Percentiles rank a stretch among this genome's conserved stretches.
Evolutionary conservation across 2,797 vertebrate genomes (phyloP).

Genomic region (Anableps anableps): DNA sequence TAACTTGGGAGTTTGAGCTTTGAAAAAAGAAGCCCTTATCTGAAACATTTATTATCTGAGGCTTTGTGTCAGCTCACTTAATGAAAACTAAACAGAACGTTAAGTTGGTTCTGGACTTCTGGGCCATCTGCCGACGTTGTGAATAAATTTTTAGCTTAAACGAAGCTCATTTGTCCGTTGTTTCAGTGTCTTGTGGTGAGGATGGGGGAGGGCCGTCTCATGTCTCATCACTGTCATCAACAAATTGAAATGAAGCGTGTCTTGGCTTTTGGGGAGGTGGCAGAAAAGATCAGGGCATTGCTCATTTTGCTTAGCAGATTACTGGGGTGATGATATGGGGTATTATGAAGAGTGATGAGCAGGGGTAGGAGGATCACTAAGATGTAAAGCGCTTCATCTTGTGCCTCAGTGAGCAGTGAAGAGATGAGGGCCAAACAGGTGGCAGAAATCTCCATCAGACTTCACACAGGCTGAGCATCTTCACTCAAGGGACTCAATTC

Average conservation of each 20-base stretch:
- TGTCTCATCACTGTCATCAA: conserved; percentile 67
- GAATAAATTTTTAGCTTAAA: conserved; percentile 56
- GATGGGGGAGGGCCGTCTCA: conserved; percentile 57
- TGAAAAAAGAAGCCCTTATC: conserved; percentile 19
- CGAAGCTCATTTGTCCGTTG: conserved; percentile 48
- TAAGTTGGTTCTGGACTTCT: conserved; percentile 52
- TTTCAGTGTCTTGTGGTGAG: conserved; percentile 30
- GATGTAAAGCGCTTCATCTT: conserved; percentile 83
- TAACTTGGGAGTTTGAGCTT: conserved; percentile 1
- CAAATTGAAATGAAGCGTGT: conserved; percentile 67
- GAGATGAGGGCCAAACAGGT: conserved; percentile 71
- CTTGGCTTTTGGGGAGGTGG: conserved; percentile 45
- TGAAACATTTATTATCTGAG: conserved; percentile 49
- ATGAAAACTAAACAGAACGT: conserved; percentile 71
- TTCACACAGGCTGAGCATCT: conserved; percentile 60
- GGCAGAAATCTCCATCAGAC: conserved; percentile 66
- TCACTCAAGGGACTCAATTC: conserved; percentile 49
- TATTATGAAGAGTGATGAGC: conserved; percentile 77
- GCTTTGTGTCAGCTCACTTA: conserved; percentile 49
- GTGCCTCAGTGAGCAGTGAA: conserved; percentile 79
- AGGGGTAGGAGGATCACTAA: conserved; percentile 85
- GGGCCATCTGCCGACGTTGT: conserved; percentile 59
- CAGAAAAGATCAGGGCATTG: conserved; percentile 52
- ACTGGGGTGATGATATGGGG: conserved; percentile 31
- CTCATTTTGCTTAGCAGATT: conserved; percentile 71